A percentile compares a stretch with the other conserved stretches of the same genome.
Conservation (phyloP, 2,888 invertebrate species). For the Sisyra nigra region DNA sequence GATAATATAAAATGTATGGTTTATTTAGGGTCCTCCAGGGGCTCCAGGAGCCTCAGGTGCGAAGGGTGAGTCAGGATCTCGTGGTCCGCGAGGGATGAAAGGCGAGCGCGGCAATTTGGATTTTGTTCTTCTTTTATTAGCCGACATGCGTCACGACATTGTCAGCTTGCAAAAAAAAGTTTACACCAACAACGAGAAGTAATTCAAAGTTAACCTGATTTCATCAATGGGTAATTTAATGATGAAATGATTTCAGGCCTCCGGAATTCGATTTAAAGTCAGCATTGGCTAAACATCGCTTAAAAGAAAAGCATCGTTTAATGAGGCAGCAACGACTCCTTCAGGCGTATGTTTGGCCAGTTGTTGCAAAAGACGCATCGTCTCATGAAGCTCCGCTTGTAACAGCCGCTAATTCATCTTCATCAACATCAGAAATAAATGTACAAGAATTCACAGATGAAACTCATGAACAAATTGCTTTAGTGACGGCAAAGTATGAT, state of each 20-base stretch:
- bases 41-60: slow-evolving; percentile 41
- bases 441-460: not conserved
- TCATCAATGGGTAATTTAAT: not conserved
- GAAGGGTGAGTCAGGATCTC: slow-evolving; percentile 39
- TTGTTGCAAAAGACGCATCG: slow-evolving; percentile 12
- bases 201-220: slow-evolving; percentile 14
- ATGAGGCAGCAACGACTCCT: slow-evolving; percentile 20
- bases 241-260: slow-evolving; percentile 27
- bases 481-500: not conserved
- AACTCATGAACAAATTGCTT: not conserved
- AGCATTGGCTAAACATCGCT: slow-evolving; percentile 36
- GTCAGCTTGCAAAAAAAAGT: slow-evolving; percentile 41
- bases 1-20: not conserved
- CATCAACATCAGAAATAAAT: too few relatives aligned
- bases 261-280: slow-evolving; percentile 41
- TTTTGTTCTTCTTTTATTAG: slow-evolving; percentile 42
- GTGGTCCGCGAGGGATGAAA: slow-evolving; percentile 38
- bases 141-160: slow-evolving; percentile 45
- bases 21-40: slow-evolving; percentile 40
- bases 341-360: slow-evolving; percentile 18
- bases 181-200: slow-evolving; percentile 38
- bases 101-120: slow-evolving; percentile 46
- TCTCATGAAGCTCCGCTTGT: not conserved
- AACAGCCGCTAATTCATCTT: too few relatives aligned
- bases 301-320: slow-evolving; percentile 28